These are phyloP conservation scores for Montipora efflorescens DNA, from an alignment of 64 coral and sea anemone species.

Conservation along the genomic window DNA sequence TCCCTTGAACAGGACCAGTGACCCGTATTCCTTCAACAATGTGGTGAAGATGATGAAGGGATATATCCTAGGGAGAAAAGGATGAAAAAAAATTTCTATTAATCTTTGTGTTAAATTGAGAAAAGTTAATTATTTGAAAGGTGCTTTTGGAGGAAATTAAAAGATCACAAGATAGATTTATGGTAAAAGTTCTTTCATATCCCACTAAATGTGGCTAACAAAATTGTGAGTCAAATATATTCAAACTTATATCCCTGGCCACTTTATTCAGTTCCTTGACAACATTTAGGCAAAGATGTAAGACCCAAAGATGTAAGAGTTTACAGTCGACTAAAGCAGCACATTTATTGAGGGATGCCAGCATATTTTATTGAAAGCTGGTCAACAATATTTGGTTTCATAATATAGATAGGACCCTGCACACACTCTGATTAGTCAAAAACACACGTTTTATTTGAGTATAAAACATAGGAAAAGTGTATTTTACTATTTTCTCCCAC, in stretches of 20 bases:
- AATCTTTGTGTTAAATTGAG: slow-evolving; percentile 15
- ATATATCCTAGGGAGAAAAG: slow-evolving; percentile 30
- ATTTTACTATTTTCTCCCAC: too few relatives aligned
- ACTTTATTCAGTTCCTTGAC: too few relatives aligned
- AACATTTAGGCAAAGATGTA: too few relatives aligned
- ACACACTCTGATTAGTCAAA: neutral
- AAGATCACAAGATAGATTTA: neutral
- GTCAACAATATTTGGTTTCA: too few relatives aligned
- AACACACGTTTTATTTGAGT: neutral
- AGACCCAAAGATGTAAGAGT: too few relatives aligned
- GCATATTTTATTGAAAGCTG: too few relatives aligned
- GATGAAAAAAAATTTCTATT: neutral
- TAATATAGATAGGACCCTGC: too few relatives aligned
- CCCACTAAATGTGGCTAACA: too few relatives aligned
- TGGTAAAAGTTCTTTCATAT: neutral
- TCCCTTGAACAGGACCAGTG: slow-evolving; percentile 33
- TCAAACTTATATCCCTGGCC: too few relatives aligned
- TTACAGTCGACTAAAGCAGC: too few relatives aligned
- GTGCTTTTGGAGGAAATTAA: slow-evolving; percentile 11
- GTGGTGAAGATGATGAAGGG: slow-evolving; percentile 20
- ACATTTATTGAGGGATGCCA: too few relatives aligned
- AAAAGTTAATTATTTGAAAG: slow-evolving; percentile 22
- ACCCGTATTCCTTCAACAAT: slow-evolving; percentile 13
- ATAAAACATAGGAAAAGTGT: neutral
- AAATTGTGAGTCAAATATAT: too few relatives aligned